Conservation (phyloP, 2,888 invertebrate species). For the Sesamia inferens region DNA sequence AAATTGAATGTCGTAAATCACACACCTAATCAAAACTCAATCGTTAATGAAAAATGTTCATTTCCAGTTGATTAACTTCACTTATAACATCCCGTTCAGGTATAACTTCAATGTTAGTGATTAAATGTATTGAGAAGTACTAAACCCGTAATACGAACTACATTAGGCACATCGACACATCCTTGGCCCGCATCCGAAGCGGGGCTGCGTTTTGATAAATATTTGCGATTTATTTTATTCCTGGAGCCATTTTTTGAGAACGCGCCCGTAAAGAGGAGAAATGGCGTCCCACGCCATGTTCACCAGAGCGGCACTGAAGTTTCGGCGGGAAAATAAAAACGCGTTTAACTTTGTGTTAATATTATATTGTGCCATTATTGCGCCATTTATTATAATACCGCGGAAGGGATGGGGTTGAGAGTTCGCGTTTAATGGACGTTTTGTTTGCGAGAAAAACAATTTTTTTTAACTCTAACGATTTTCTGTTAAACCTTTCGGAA, state of each 20-base stretch:
- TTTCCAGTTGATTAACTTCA: background rate
- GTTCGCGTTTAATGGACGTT: constrained; percentile 87
- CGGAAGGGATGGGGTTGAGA: constrained; percentile 88
- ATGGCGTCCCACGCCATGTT: constrained; percentile 78
- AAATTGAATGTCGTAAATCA: constrained; percentile 8
- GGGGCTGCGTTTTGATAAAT: constrained; percentile 84
- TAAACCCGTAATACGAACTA: constrained; percentile 39
- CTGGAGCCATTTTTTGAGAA: constrained; percentile 84
- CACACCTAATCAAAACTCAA: background rate
- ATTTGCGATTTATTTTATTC: constrained; percentile 86
- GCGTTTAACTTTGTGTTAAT: constrained; percentile 90
- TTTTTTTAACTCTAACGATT: constrained; percentile 82
- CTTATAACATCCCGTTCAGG: background rate
- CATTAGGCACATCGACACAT: constrained; percentile 61
- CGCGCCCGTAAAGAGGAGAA: constrained; percentile 80
- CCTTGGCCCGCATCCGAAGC: constrained; percentile 71
- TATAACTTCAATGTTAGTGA: constrained; percentile 3
- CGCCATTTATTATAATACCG: constrained; percentile 89
- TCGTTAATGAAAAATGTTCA: background rate
- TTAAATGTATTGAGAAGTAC: constrained; percentile 34
- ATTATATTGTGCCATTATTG: constrained; percentile 90
- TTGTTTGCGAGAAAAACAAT: constrained; percentile 86
- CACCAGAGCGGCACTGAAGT: constrained; percentile 82
- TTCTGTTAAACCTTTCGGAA: constrained; percentile 80
- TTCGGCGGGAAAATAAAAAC: constrained; percentile 88